phyloP scores from a whole-genome alignment of 2,888 invertebrate genomes.

The Agonopterix alstromeriana region DNA sequence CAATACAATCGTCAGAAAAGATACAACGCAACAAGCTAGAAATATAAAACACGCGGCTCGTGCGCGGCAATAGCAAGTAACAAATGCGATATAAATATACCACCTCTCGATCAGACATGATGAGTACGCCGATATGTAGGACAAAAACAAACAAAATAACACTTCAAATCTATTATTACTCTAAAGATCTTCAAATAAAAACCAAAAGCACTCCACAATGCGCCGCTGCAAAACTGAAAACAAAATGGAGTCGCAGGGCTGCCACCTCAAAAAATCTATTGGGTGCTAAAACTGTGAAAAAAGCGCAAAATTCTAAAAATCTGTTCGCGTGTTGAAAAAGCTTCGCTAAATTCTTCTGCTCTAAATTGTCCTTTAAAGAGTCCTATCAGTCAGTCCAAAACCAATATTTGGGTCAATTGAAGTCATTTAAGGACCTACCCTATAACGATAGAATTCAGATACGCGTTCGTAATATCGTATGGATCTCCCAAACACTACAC shows the following conservation, averaged over 20 bases:
- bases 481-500: too few relatives aligned
- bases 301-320: too few relatives aligned
- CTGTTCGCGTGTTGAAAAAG: too few relatives aligned
- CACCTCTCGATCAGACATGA: constrained; percentile 74
- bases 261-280: too few relatives aligned
- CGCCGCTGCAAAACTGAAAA: constrained; percentile 42
- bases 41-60: constrained; percentile 55
- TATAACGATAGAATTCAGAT: too few relatives aligned
- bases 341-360: too few relatives aligned
- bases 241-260: constrained; percentile 57
- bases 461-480: too few relatives aligned
- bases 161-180: constrained; percentile 51
- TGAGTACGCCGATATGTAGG: constrained; percentile 32
- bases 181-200: constrained; percentile 32
- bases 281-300: too few relatives aligned
- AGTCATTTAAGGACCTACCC: too few relatives aligned
- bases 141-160: constrained; percentile 38
- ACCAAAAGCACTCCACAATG: constrained; percentile 32
- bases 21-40: constrained; percentile 23
- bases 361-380: too few relatives aligned
- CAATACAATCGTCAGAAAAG: constrained; percentile 23
- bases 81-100: constrained; percentile 44
- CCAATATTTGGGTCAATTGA: too few relatives aligned
- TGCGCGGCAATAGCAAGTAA: constrained; percentile 23
- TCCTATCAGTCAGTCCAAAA: too few relatives aligned